phyloP scores from a whole-genome alignment of 2,888 invertebrate genomes.

The Agrotis exclamationis region DNA sequence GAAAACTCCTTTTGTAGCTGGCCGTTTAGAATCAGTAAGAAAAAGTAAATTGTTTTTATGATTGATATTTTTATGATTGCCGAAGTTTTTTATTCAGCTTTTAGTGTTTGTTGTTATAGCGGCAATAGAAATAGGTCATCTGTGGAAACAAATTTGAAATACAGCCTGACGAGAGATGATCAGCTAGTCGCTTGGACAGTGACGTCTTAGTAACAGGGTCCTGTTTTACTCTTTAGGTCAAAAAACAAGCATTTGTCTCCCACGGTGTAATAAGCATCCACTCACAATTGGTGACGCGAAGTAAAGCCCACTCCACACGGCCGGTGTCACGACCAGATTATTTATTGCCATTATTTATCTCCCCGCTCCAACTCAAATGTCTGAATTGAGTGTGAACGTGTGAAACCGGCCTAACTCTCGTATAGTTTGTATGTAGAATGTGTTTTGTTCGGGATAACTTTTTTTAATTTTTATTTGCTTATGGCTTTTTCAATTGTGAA shows the following conservation, averaged over 20 bases:
- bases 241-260: conserved; percentile 9
- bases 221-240: too few species aligned
- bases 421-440: conserved; percentile 38
- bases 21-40: too few species aligned
- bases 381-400: conserved; percentile 72
- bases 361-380: conserved; percentile 67
- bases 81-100: too few species aligned
- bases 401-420: conserved; percentile 56
- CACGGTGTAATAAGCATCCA: conserved; percentile 72
- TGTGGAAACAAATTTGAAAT: too few species aligned
- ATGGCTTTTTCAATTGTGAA: conserved; percentile 1
- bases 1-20: too few species aligned
- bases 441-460: conserved; percentile 23
- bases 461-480: background rate
- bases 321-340: conserved; percentile 86
- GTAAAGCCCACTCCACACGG: conserved; percentile 86
- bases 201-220: too few species aligned
- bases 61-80: too few species aligned
- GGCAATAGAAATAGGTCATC: too few species aligned
- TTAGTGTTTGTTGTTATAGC: too few species aligned
- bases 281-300: conserved; percentile 73
- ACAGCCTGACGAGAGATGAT: too few species aligned
- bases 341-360: conserved; percentile 89
- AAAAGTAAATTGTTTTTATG: too few species aligned
- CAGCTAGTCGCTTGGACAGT: too few species aligned